A percentile compares a stretch with the other conserved stretches of the same genome.
Evolutionary conservation across 2,888 invertebrate species (phyloP).

Genomic region (Fragum fragum): DNA sequence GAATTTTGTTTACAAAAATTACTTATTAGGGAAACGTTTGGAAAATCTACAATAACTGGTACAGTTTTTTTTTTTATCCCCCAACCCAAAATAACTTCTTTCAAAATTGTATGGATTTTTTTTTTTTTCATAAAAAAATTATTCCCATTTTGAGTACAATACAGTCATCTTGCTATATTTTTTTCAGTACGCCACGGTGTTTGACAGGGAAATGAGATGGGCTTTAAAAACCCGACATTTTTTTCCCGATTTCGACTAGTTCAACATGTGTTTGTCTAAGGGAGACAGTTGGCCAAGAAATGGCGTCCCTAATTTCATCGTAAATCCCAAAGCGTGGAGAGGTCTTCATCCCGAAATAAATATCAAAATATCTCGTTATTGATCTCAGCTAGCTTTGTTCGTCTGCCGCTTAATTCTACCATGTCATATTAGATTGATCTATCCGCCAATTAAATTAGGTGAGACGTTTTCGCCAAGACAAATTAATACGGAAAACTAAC

Average conservation of each 20-base stretch:
- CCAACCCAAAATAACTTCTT: no score
- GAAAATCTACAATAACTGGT: no score
- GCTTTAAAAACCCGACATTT: no score
- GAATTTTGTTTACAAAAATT: no score
- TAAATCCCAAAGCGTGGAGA: conserved; percentile 25
- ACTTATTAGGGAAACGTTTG: no score
- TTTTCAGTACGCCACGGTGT: no score
- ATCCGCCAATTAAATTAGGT: conserved; percentile 54
- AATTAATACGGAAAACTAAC: conserved; percentile 44
- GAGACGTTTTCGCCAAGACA: conserved; percentile 42
- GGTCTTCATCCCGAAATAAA: conserved; percentile 29
- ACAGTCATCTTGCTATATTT: no score
- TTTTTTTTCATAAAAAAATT: no score
- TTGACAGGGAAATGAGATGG: no score
- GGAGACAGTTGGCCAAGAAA: neutral
- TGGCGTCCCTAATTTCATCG: conserved; percentile 25
- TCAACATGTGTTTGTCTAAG: neutral
- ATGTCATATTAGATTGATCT: conserved; percentile 59
- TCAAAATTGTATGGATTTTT: no score
- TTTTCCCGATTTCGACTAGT: neutral
- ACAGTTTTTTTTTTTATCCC: no score
- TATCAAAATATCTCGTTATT: conserved; percentile 39
- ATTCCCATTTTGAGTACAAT: no score
- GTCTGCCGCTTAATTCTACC: conserved; percentile 50
- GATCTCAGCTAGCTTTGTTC: conserved; percentile 34